phyloP scores from a whole-genome alignment of 2,797 vertebrate species.

The Anguilla obscura region DNA sequence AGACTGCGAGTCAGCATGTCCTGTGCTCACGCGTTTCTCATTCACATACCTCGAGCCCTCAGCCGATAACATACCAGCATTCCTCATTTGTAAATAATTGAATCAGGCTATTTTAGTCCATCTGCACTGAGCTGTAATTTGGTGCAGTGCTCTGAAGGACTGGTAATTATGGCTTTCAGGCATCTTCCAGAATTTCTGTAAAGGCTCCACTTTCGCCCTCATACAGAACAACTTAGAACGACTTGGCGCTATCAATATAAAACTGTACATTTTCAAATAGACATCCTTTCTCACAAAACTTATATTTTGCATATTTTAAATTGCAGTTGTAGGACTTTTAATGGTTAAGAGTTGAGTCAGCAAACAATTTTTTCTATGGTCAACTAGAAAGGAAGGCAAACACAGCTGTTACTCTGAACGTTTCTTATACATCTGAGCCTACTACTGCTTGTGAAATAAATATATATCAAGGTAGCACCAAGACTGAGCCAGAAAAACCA shows the following conservation, averaged over 20 bases:
- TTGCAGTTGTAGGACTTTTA: slow-evolving; percentile 28
- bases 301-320: slow-evolving; percentile 23
- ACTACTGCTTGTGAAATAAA: background rate
- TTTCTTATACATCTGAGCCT: background rate
- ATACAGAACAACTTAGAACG: slow-evolving; percentile 41
- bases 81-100: slow-evolving; percentile 68
- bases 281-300: slow-evolving; percentile 23
- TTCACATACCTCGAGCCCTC: slow-evolving; percentile 42
- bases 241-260: slow-evolving; percentile 35
- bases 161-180: slow-evolving; percentile 66
- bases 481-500: background rate
- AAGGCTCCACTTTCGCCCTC: slow-evolving; percentile 43
- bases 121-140: slow-evolving; percentile 65
- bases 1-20: slow-evolving; percentile 47
- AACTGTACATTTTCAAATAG: slow-evolving; percentile 37
- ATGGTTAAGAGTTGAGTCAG: slow-evolving; percentile 26
- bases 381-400: slow-evolving; percentile 3
- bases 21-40: slow-evolving; percentile 58
- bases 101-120: slow-evolving; percentile 67
- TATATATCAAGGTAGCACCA: background rate
- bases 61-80: slow-evolving; percentile 58
- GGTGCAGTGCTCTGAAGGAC: slow-evolving; percentile 58
- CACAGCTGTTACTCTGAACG: background rate
- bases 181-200: slow-evolving; percentile 61
- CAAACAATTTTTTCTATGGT: slow-evolving; percentile 24